Evolutionary conservation across 2,797 vertebrate species (phyloP).

Genomic region (Siniperca obscura): DNA sequence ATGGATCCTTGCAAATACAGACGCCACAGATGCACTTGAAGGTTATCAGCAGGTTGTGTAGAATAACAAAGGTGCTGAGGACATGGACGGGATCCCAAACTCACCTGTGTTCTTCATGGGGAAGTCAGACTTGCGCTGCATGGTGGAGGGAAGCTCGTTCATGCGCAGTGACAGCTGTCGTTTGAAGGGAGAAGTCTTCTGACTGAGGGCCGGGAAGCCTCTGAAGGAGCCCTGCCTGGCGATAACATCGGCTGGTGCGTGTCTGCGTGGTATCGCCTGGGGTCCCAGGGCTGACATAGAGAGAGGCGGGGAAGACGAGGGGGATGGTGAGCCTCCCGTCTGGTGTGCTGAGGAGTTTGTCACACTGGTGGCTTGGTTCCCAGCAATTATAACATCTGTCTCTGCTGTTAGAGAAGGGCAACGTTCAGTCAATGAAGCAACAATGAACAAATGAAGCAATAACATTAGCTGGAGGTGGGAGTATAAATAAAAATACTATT

Average conservation of each 20-base stretch:
- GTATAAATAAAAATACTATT: background rate
- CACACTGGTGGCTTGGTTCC: conserved; percentile 71
- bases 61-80: background rate
- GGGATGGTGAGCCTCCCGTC: conserved; percentile 81
- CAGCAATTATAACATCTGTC: conserved; percentile 83
- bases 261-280: conserved; percentile 94
- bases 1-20: background rate
- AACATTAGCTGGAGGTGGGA: background rate
- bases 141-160: conserved; percentile 96
- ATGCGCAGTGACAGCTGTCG: conserved; percentile 95
- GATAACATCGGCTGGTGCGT: conserved; percentile 94
- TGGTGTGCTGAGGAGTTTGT: conserved; percentile 65
- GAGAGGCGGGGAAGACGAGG: conserved; percentile 90
- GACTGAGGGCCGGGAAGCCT: conserved; percentile 96
- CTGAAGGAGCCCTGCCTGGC: conserved; percentile 97
- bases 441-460: background rate
- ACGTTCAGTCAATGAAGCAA: background rate
- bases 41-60: background rate
- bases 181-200: conserved; percentile 99
- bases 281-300: conserved; percentile 83
- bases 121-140: conserved; percentile 98
- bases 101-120: conserved; percentile 94
- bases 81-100: background rate
- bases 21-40: background rate
- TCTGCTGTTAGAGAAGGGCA: conserved; percentile 77